Evolutionary conservation across 2,888 invertebrate species (phyloP), one percentile per base, ranked within the genome.

Genomic region (Balanococcus diminutus): DNA sequence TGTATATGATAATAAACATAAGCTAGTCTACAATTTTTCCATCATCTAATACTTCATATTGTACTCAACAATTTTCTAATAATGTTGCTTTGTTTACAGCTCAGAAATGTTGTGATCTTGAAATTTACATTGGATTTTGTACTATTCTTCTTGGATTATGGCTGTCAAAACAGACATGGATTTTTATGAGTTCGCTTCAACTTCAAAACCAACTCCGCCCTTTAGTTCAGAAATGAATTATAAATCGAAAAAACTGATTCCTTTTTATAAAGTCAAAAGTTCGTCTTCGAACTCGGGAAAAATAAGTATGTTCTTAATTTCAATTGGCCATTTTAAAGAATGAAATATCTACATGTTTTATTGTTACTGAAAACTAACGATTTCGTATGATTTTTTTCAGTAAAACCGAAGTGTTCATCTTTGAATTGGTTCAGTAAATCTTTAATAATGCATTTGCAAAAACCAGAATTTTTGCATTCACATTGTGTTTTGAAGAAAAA

Each of bases 371-470:
- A 56, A 56, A 56, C 6, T 56, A 9, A 1, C n/a, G 22, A 28
- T 28, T 67, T 28, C 3, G n/a, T 28, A 2, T 67, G 5, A 22
- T 46, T 46, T 25, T 19, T 83, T 83, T 32, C 36, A 83, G 83
- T 51, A n/a, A 83, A 83, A 22, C 36, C 83, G 8, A 83, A 32
- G 36, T 36, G 83, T 61, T 83, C 83, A 8, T 83, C 83, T 5
- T 51, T 83, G 19, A 61, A 83, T 61, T 83, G 51, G 61, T 51
- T 83, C 22, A 83, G 83, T 22, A 83, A 83, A 61, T 83, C 83
- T 19, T 31, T 83, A 11, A 51, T 83, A n/a, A 51, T 61, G 42
- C 83, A 83, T 61, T 83, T 83, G 9, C 83, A 61, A 36, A 51
- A 83, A 36, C 83, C 83, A 28, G 83, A 83, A 61, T 83, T 83